Conservation (phyloP, 2,888 invertebrate species). For the Dyspetes luteomarginatus region DNA sequence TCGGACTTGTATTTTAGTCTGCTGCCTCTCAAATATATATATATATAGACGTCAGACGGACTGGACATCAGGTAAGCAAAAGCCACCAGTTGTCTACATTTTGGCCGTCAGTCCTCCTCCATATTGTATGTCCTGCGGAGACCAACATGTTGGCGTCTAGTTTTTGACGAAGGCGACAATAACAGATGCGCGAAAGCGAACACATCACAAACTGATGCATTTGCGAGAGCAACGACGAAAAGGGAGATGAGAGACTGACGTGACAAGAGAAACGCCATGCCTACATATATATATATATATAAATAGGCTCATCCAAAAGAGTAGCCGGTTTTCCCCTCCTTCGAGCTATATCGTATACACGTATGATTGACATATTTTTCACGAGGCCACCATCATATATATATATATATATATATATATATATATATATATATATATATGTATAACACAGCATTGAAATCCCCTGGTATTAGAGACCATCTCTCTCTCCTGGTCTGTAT, state of each 20-base stretch:
- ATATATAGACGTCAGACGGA: neutral
- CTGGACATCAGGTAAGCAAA: neutral
- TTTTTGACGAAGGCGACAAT: constrained; percentile 54
- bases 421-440: too few species aligned
- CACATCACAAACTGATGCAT: constrained; percentile 39
- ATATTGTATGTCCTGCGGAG: neutral
- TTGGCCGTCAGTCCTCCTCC: neutral
- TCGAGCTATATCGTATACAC: constrained; percentile 20
- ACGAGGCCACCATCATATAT: constrained; percentile 67
- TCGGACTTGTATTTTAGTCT: neutral
- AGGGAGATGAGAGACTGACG: constrained; percentile 37
- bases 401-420: too few species aligned
- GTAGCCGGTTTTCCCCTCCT: constrained; percentile 56
- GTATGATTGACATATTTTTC: constrained; percentile 82
- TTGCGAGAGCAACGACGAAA: constrained; percentile 38
- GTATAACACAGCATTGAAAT: constrained; percentile 61
- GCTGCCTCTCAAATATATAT: neutral
- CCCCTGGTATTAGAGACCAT: constrained; percentile 60
- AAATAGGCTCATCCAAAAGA: constrained; percentile 55
- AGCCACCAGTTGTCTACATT: constrained; percentile 6
- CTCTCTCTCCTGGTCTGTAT: constrained; percentile 40
- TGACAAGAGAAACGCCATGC: constrained; percentile 34
- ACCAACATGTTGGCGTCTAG: constrained; percentile 10
- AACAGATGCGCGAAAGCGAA: constrained; percentile 59
- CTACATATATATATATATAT: constrained; percentile 18